Evolutionary conservation across 2,113 vertebrate species (phyloP), one percentile per base, ranked within the genome.

Genomic region (Patagioenas fasciata): DNA sequence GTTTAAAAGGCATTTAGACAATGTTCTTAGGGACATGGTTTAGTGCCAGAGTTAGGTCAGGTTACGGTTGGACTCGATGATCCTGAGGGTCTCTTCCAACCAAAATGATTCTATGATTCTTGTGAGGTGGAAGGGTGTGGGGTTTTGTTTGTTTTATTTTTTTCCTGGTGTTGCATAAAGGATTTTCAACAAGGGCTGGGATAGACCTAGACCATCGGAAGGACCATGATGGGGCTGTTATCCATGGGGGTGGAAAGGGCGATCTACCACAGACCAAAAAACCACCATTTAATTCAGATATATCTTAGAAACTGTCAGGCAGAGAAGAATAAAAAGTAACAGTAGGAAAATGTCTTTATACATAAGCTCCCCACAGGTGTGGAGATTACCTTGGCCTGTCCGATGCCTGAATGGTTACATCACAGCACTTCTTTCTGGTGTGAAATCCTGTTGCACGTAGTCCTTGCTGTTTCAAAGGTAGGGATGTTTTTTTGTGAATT

Each of bases 231-330:
- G 14, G 48, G 64, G 5, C 13, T 67, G 15, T 13, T 25, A 3
- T 28, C 28, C 51, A 8, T 38, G 19, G 8, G 24, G 5, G 2
- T 69, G 4, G 16, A 9, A 72, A 61, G 28, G 0, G 1, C 6
- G 5, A 24, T 70, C 83, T 61, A 25, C 21, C 51, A 36, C 9
- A 56, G 28, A 14, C 4, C 5, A 16, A n/a, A n/a, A n/a, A n/a
- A n/a, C n/a, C n/a, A n/a, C n/a, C n/a, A n/a, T n/a, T 61, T 66
- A 21, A 34, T 61, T 48, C 47, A 36, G 26, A 10, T 11, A 7
- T 25, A 4, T 25, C 19, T 66, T 60, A 42, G 38, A 56, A 92
- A n/a, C 8, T 38, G 15, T 38, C 25, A 16, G 7, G 24, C 20
- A 25, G 6, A 86, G 24, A 54, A 15, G 15, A 85, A 12, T 29